Evolutionary conservation across 2,888 invertebrate species (phyloP), one percentile per base, ranked within the genome.

Genomic region (Metalampra italica): DNA sequence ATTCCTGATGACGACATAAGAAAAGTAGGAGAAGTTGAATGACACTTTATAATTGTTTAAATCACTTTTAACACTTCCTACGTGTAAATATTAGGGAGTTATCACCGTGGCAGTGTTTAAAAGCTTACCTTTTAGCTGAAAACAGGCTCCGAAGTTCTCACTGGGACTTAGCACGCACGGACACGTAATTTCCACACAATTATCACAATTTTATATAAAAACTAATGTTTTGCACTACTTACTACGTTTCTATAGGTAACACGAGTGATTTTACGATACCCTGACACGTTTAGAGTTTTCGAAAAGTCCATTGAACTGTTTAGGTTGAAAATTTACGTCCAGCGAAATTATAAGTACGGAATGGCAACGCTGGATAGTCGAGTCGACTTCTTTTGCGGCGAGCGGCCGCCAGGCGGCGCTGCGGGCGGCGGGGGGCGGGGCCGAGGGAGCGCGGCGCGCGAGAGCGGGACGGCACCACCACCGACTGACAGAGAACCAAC

Each of bases 241-340:
- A 71, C 75, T 77, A 75, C 74, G 74, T 72, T 73, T 79, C 71
- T 71, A 62, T 71, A 71, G 65, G 66, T 75, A 72, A 75, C 82
- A 83, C 79, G 71, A 75, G 69, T 77, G 68, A 68, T 82, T 78
- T 79, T 70, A 77, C 74, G 73, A 73, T 72, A 78, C 72, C 51
- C 68, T 74, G 74, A 83, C 79, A 80, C 82, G 80, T 78, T 83
- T 80, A 66, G 75, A 82, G 79, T 86, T 85, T 85, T 82, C 68
- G 72, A 78, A 83, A 89, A 89, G 90, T 90, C 83, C 90, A 89
- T 89, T 90, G 90, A 90, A 90, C 90, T 84, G 88, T 85, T 87
- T 88, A 82, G 81, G 73, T 85, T 77, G 82, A 89, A 46, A 89
- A 88, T 89, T 89, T 89, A 89, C 88, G 86, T 87, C 82, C 82